Evolutionary conservation across 2,797 vertebrate species (phyloP).

Genomic region (Chiroxiphia lanceolata): DNA sequence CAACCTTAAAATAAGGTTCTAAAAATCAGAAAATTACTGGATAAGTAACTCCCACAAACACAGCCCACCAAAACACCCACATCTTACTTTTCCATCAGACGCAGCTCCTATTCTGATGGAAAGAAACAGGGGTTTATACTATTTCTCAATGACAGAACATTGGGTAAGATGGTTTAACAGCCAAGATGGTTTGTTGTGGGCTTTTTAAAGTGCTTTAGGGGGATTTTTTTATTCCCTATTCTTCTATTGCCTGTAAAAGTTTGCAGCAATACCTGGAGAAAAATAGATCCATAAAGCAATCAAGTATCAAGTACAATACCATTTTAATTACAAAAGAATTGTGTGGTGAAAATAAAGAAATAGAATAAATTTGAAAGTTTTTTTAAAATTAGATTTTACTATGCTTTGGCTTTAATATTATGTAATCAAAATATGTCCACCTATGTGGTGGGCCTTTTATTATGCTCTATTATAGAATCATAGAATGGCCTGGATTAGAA

Average conservation of each 20-base stretch:
- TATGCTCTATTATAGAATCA: background rate
- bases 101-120: background rate
- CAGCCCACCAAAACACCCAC: constrained; percentile 3
- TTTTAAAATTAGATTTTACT: background rate
- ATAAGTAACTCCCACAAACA: background rate
- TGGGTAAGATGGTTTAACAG: background rate
- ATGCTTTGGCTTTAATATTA: background rate
- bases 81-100: background rate
- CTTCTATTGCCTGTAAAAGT: background rate
- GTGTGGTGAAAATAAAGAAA: background rate
- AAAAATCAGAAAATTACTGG: background rate
- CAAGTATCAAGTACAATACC: background rate
- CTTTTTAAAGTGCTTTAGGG: background rate
- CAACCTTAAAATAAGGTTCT: constrained; percentile 24
- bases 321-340: background rate
- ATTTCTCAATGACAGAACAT: background rate
- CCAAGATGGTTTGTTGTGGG: background rate
- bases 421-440: background rate
- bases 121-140: background rate
- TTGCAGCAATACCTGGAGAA: background rate
- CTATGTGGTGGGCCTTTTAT: background rate
- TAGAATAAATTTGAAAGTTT: background rate
- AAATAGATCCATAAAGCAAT: background rate
- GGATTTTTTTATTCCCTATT: background rate
- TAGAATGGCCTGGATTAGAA: background rate